A percentile compares a stretch with the other conserved stretches of the same genome.
phyloP scores from a whole-genome alignment of 2,113 vertebrate species.

The Saccopteryx leptura region DNA sequence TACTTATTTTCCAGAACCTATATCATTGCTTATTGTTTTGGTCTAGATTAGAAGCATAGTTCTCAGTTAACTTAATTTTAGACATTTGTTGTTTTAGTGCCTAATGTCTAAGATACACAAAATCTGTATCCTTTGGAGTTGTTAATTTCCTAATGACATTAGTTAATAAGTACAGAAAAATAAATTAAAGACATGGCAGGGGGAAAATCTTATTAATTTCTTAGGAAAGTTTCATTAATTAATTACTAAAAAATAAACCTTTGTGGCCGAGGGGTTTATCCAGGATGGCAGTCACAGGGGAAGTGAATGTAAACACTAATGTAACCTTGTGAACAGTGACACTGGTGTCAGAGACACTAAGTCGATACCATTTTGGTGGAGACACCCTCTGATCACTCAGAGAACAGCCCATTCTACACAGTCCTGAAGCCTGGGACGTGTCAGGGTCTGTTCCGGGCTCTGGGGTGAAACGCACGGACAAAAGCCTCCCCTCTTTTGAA shows the following conservation, averaged over 20 bases:
- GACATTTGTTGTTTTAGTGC: neutral
- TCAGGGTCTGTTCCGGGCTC: neutral
- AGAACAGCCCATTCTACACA: neutral
- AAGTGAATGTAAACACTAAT: neutral
- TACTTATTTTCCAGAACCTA: neutral
- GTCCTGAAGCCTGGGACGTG: neutral
- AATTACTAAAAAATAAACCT: conserved; percentile 21
- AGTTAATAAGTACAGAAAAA: neutral
- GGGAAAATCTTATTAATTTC: neutral
- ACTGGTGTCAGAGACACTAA: neutral
- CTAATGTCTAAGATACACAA: neutral
- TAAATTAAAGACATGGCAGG: neutral
- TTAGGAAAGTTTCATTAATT: conserved; percentile 44
- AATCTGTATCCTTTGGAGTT: neutral
- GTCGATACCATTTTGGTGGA: neutral
- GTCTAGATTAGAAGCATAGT: neutral
- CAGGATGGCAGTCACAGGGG: neutral
- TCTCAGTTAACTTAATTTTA: conserved; percentile 28
- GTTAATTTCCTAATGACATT: conserved; percentile 13
- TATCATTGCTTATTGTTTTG: neutral
- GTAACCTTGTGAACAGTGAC: neutral
- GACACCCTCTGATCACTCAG: neutral
- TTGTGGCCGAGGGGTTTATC: neutral
- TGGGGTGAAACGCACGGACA: neutral
- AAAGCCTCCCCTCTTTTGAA: neutral